Conservation (phyloP, 2,113 vertebrate species). For the western clawed frog (Xenopus tropicalis) region UCB_Xtro_10.0 CM004443.2:69232501-69233000, state of each 20-base stretch:
- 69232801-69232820: no score
- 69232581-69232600: conserved; percentile 50
- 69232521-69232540: no score
- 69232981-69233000: no score
- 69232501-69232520: no score
- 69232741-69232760: background rate
- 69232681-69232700: conserved; percentile 18
- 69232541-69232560: no score
- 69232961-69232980: no score
- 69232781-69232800: no score
- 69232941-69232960: no score
- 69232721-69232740: conserved; percentile 1
- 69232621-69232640: conserved; percentile 99
- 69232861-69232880: background rate
- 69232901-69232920: background rate
- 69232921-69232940: background rate
- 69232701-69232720: background rate
- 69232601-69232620: conserved; percentile 74
- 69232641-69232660: conserved; percentile 90
- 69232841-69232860: no score
- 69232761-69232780: no score
- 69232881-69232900: conserved; percentile 3
- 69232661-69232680: conserved; percentile 1
- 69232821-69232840: background rate
- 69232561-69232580: background rate